Conservation (phyloP, 2,113 vertebrate species). For the Pyrgilauda ruficollis region DNA sequence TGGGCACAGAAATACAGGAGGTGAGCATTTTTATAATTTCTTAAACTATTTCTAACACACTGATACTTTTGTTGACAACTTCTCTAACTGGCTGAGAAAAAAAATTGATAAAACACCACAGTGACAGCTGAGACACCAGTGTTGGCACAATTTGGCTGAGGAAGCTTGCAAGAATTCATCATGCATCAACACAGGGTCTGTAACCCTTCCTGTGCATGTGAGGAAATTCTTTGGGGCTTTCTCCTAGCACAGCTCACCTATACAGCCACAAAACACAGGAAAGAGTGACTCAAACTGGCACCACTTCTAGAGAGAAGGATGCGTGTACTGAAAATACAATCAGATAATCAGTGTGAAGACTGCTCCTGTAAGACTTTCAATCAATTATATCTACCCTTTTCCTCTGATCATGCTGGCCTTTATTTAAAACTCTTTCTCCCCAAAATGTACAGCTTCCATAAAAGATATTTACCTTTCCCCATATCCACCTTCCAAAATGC, state of each 20-base stretch:
- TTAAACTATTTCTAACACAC: not conserved
- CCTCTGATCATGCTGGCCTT: not conserved
- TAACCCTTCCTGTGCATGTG: accelerated
- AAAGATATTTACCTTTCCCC: not conserved
- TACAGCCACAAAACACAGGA: not conserved
- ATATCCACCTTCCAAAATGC: not conserved
- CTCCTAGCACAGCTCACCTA: not conserved
- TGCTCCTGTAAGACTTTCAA: not conserved
- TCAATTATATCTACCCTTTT: not conserved
- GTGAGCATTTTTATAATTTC: not conserved
- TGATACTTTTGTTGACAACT: not conserved
- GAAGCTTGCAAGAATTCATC: not conserved
- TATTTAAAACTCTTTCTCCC: not conserved
- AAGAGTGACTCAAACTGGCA: not conserved
- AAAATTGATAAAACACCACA: not conserved
- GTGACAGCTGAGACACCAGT: not conserved
- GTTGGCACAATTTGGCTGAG: not conserved
- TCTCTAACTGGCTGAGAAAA: not conserved
- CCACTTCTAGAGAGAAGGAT: not conserved
- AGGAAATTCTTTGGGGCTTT: not conserved
- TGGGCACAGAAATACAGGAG: not conserved
- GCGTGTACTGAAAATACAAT: not conserved
- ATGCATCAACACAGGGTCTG: accelerated
- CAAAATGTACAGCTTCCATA: no score
- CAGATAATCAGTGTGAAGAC: not conserved